Conservation (phyloP, 2,888 invertebrate genomes). For the Melitaea athalia region DNA sequence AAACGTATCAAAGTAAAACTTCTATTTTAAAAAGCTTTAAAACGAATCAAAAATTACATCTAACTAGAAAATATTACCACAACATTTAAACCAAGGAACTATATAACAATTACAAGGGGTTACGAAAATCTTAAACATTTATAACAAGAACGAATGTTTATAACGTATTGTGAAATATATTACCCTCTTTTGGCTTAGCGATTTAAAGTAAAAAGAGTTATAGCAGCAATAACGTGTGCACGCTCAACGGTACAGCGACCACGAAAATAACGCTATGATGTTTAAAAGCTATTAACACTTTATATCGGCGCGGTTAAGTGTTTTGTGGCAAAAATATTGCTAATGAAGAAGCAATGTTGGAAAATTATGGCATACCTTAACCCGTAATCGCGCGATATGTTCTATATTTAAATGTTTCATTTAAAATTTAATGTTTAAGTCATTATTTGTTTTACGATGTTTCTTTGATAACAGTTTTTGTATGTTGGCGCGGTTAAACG, state of each 20-base stretch:
- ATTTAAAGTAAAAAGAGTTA: slow-evolving; percentile 28
- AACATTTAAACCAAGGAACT: slow-evolving; percentile 1
- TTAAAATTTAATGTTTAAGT: slow-evolving; percentile 1
- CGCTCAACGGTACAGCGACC: slow-evolving; percentile 25
- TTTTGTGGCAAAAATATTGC: slow-evolving; percentile 32
- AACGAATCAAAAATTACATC: not conserved
- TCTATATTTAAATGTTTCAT: slow-evolving; percentile 5
- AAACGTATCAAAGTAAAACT: no score
- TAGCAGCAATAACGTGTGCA: slow-evolving; percentile 29
- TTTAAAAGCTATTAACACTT: slow-evolving; percentile 30
- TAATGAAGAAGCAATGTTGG: slow-evolving; percentile 22
- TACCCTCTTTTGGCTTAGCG: slow-evolving; percentile 23
- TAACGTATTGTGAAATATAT: slow-evolving; percentile 21
- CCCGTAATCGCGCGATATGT: slow-evolving; percentile 19
- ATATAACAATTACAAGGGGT: slow-evolving; percentile 13
- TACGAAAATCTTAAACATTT: slow-evolving; percentile 14
- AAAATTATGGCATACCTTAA: slow-evolving; percentile 4
- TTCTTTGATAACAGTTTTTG: not conserved
- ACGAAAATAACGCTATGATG: slow-evolving; percentile 33
- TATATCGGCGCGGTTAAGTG: slow-evolving; percentile 30
- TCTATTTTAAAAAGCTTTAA: not conserved
- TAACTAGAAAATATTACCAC: not conserved
- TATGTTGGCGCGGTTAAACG: slow-evolving; percentile 19
- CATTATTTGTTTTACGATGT: not conserved
- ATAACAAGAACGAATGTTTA: slow-evolving; percentile 23